Evolutionary conservation across 2,888 invertebrate species (phyloP).

Genomic region (Acrobasis suavella): DNA sequence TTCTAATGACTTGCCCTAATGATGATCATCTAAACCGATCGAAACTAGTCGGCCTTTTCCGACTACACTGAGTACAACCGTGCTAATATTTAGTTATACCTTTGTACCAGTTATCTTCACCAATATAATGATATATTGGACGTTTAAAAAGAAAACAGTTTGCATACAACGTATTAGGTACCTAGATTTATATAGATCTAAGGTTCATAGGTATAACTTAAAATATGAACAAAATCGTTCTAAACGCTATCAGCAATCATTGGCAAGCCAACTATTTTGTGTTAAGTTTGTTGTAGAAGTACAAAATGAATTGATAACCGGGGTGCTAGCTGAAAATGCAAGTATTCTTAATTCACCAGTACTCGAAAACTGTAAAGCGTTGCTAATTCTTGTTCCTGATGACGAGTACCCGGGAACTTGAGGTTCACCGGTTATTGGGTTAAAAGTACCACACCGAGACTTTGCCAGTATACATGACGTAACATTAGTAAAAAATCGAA

Average conservation of each 20-base stretch:
- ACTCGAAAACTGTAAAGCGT: conserved; percentile 81
- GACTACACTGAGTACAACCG: too few relatives aligned
- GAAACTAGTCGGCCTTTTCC: too few relatives aligned
- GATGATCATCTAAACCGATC: too few relatives aligned
- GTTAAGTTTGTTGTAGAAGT: conserved; percentile 73
- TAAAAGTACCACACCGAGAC: conserved; percentile 83
- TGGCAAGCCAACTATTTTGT: conserved; percentile 77
- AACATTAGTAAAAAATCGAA: conserved; percentile 83
- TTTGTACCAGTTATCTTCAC: too few relatives aligned
- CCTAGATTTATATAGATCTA: too few relatives aligned
- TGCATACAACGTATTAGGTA: too few relatives aligned
- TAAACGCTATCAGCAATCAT: conserved; percentile 52
- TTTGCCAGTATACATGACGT: conserved; percentile 86
- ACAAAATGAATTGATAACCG: conserved; percentile 80
- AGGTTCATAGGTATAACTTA: too few relatives aligned
- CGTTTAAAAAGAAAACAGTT: too few relatives aligned
- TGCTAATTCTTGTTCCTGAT: conserved; percentile 66
- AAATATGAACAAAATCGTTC: too few relatives aligned
- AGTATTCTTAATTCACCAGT: conserved; percentile 80
- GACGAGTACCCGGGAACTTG: conserved; percentile 77
- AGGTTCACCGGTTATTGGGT: conserved; percentile 85
- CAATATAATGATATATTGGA: too few relatives aligned
- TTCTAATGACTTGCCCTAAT: too few relatives aligned
- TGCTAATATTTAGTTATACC: too few relatives aligned
- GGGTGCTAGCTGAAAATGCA: conserved; percentile 76